These are phyloP conservation scores for Drosophila kohkoa DNA, from an alignment of 1,140 invertebrate genomes.

Conservation along the genomic window DNA sequence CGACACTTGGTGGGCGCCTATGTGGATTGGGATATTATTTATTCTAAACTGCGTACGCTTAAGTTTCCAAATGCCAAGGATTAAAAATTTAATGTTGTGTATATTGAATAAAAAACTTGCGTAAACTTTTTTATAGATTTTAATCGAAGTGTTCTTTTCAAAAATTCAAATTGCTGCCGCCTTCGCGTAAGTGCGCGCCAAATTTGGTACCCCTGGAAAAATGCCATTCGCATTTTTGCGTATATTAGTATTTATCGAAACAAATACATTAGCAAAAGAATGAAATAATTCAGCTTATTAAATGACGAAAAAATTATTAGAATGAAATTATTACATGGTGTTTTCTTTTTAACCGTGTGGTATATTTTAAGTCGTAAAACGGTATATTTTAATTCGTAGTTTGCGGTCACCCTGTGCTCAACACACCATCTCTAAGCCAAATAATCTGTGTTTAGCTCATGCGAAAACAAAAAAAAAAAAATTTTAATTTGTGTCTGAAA, in stretches of 20 bases:
- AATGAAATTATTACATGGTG: too few species aligned
- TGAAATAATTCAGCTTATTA: too few species aligned
- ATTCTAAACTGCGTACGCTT: conserved; percentile 86
- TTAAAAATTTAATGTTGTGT: conserved; percentile 17
- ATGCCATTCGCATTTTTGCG: not conserved
- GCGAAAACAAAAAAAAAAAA: conserved; percentile 48
- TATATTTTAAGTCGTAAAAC: not conserved
- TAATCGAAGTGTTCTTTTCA: not conserved
- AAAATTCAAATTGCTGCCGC: not conserved
- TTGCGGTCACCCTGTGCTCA: conserved; percentile 4
- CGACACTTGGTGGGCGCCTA: conserved; percentile 89
- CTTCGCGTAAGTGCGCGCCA: not conserved
- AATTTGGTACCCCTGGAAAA: not conserved
- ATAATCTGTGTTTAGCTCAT: conserved; percentile 6
- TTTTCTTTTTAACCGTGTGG: not conserved
- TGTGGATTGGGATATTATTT: conserved; percentile 90
- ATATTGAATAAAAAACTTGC: not conserved
- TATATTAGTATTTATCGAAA: too few species aligned
- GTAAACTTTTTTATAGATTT: too few species aligned
- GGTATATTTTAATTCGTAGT: not conserved
- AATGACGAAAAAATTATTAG: too few species aligned
- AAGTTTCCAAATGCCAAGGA: conserved; percentile 57
- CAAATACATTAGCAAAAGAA: too few species aligned
- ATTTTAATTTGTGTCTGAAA: conserved; percentile 28
- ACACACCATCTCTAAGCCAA: conserved; percentile 10